Conservation (phyloP, 2,797 vertebrate species). For the Crenuchus spilurus region DNA sequence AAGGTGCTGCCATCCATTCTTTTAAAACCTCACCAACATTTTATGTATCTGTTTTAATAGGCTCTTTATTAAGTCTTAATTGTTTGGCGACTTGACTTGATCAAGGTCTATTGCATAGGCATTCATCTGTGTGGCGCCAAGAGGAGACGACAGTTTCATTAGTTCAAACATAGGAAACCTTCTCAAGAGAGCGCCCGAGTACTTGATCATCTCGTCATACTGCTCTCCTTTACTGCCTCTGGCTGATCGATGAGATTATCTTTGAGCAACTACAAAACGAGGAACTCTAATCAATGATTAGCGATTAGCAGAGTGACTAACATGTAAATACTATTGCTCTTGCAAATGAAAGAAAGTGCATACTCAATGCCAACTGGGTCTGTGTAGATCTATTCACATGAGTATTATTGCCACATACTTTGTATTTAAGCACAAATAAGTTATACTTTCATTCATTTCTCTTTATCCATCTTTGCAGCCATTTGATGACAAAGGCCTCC, state of each 20-base stretch:
- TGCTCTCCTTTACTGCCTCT: background rate
- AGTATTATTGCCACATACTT: conserved; percentile 7
- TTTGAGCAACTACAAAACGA: conserved; percentile 14
- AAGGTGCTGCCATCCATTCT: conserved; percentile 23
- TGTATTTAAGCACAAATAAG: background rate
- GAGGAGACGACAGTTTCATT: conserved; percentile 44
- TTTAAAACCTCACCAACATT: conserved; percentile 24
- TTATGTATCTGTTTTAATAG: conserved; percentile 53
- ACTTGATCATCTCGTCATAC: conserved; percentile 5
- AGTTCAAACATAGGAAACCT: conserved; percentile 32
- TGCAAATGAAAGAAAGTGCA: background rate
- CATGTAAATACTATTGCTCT: conserved; percentile 9
- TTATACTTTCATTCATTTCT: conserved; percentile 26
- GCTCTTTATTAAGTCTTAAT: conserved; percentile 41
- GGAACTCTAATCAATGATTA: conserved; percentile 46
- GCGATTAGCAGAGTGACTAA: conserved; percentile 35
- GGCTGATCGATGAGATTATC: conserved; percentile 35
- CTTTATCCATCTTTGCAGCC: conserved; percentile 16
- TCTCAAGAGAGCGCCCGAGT: conserved; percentile 3
- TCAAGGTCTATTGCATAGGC: conserved; percentile 1
- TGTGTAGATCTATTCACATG: conserved; percentile 6
- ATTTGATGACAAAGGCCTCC: background rate
- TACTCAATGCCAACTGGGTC: background rate
- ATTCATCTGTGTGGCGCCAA: conserved; percentile 10
- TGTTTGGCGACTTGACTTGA: background rate